phyloP scores from a whole-genome alignment of 2,113 vertebrate genomes.

The Chaetodon auriga region DNA sequence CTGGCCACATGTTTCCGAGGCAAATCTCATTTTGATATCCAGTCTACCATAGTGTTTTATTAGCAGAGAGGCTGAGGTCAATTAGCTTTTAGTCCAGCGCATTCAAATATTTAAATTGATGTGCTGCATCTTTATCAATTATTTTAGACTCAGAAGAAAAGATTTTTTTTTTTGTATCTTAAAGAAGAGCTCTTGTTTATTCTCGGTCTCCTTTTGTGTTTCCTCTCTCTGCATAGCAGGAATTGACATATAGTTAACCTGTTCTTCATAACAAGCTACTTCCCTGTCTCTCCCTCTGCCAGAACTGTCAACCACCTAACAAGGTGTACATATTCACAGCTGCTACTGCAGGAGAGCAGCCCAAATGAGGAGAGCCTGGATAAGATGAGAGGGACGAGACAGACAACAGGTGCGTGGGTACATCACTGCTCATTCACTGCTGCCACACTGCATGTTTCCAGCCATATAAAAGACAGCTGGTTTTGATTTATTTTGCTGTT shows the following conservation, averaged over 20 bases:
- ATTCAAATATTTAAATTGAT: conserved; percentile 40
- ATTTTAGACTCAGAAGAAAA: conserved; percentile 12
- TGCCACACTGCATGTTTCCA: conserved; percentile 50
- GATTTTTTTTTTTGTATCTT: neutral
- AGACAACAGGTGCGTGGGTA: conserved; percentile 69
- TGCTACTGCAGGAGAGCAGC: conserved; percentile 65
- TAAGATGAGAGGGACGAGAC: conserved; percentile 63
- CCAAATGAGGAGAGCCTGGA: conserved; percentile 68
- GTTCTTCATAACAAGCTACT: conserved; percentile 72
- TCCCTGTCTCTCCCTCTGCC: conserved; percentile 61
- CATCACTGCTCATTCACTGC: conserved; percentile 42
- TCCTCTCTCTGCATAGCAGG: conserved; percentile 22
- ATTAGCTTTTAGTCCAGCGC: conserved; percentile 42
- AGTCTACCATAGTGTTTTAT: conserved; percentile 55
- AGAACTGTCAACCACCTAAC: conserved; percentile 72
- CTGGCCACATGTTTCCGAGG: conserved; percentile 84
- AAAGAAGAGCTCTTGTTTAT: conserved; percentile 27
- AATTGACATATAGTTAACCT: conserved; percentile 62
- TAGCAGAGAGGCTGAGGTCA: conserved; percentile 48
- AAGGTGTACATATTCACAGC: conserved; percentile 73
- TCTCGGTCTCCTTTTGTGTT: conserved; percentile 18
- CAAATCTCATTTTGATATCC: conserved; percentile 72
- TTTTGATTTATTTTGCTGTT: conserved; percentile 64
- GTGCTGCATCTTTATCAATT: conserved; percentile 16
- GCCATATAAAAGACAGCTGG: conserved; percentile 58